phyloP scores from a whole-genome alignment of 2,113 vertebrate genomes.

The Orcinus orca region DNA sequence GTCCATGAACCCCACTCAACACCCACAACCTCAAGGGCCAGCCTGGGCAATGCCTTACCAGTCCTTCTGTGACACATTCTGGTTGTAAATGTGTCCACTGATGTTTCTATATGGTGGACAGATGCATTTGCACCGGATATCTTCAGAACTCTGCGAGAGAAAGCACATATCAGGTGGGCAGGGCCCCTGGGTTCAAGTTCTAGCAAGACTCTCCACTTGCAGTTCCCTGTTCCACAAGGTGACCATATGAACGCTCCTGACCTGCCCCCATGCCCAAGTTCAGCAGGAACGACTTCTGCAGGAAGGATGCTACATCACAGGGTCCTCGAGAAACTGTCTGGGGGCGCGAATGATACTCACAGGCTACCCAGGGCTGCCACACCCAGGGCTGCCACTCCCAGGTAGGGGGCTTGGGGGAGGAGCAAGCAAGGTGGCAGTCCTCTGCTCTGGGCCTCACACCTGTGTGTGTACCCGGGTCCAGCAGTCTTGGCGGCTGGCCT shows the following conservation, averaged over 20 bases:
- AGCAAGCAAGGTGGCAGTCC: not conserved
- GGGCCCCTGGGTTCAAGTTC: not conserved
- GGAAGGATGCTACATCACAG: not conserved
- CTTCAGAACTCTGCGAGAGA: conserved; percentile 89
- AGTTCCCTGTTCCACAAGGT: not conserved
- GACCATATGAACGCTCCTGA: not conserved
- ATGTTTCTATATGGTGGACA: conserved; percentile 95
- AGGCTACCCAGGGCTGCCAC: not conserved
- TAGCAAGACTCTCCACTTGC: too few relatives aligned
- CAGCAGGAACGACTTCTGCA: not conserved
- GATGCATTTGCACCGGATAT: conserved; percentile 96
- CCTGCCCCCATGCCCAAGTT: not conserved
- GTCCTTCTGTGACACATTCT: conserved; percentile 95
- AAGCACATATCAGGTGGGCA: accelerated
- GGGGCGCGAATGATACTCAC: not conserved
- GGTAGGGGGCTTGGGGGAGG: too few relatives aligned
- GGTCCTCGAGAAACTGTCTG: not conserved
- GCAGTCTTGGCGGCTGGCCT: not conserved
- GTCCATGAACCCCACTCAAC: not conserved
- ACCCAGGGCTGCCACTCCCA: not conserved
- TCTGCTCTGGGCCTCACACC: not conserved
- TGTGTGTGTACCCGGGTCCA: not conserved
- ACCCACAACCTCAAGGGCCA: not conserved
- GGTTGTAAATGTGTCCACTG: conserved; percentile 94
- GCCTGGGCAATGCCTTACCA: conserved; percentile 85